These are phyloP conservation scores for Podarcis siculus DNA, from an alignment of 2,797 vertebrate genomes.

Conservation along the genomic window DNA sequence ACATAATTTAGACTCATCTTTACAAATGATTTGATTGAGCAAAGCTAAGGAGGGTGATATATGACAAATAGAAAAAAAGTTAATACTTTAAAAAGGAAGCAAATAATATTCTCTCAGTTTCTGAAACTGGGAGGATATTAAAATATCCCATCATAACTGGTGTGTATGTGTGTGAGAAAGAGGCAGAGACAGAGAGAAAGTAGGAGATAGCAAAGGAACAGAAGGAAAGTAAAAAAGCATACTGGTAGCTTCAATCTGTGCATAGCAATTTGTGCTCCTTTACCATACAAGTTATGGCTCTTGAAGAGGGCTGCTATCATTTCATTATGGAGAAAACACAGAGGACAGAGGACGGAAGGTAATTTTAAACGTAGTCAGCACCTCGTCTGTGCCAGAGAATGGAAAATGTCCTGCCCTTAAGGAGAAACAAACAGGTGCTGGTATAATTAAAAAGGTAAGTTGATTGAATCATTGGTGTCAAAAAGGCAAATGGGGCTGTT, in stretches of 20 bases:
- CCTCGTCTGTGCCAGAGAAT: background rate
- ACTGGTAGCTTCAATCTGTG: background rate
- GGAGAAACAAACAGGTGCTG: slow-evolving; percentile 1
- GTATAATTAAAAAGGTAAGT: slow-evolving; percentile 6
- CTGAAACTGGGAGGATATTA: background rate
- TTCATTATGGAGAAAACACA: background rate
- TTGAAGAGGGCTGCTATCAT: background rate
- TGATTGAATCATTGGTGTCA: background rate
- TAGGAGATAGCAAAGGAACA: background rate
- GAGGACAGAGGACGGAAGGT: background rate
- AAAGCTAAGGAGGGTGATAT: background rate
- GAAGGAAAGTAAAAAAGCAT: background rate
- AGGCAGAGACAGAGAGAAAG: too few relatives aligned
- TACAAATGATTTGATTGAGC: slow-evolving; percentile 3
- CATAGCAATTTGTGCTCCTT: background rate
- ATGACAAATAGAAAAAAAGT: background rate
- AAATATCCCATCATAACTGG: slow-evolving; percentile 21
- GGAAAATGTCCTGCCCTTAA: background rate
- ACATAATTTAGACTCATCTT: slow-evolving; percentile 42
- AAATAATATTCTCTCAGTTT: slow-evolving; percentile 15
- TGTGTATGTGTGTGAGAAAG: background rate
- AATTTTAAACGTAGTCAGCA: background rate
- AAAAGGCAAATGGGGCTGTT: background rate
- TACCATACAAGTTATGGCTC: background rate
- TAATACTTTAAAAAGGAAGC: background rate